Conservation (phyloP, 2,888 invertebrate species). For the Eustalomyia histrio region DNA sequence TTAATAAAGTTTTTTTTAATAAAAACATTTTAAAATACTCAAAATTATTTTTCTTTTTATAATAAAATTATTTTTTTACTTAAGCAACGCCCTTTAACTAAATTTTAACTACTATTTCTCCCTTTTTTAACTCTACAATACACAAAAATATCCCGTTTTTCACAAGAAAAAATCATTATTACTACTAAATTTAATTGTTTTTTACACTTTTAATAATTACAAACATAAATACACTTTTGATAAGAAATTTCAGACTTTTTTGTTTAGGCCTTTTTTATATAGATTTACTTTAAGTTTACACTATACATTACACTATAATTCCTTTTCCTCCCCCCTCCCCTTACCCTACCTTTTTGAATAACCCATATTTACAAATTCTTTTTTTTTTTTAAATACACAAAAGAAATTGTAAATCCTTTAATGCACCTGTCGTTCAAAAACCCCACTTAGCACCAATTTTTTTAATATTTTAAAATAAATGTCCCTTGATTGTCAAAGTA, state of each 20-base stretch:
- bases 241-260: slow-evolving; percentile 49
- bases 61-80: slow-evolving; percentile 42
- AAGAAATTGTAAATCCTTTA: neutral
- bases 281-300: slow-evolving; percentile 42
- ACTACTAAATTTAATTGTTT: slow-evolving; percentile 47
- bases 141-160: slow-evolving; percentile 21
- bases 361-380: neutral
- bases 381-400: neutral
- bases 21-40: slow-evolving; percentile 59
- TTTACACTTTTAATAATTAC: slow-evolving; percentile 64
- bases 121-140: slow-evolving; percentile 6
- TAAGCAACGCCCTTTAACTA: slow-evolving; percentile 38
- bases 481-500: slow-evolving; percentile 66
- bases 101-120: slow-evolving; percentile 55
- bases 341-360: neutral
- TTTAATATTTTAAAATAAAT: slow-evolving; percentile 27
- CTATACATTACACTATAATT: slow-evolving; percentile 31
- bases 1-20: slow-evolving; percentile 21
- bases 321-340: slow-evolving; percentile 4
- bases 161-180: slow-evolving; percentile 48
- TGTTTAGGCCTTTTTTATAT: slow-evolving; percentile 18
- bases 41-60: slow-evolving; percentile 67
- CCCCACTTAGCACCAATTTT: slow-evolving; percentile 17
- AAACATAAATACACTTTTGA: slow-evolving; percentile 33
- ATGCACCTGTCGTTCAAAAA: slow-evolving; percentile 3